Base-by-base conservation (phyloP, 2,797 vertebrate species). In the Eleutherodactylus coqui region DNA sequence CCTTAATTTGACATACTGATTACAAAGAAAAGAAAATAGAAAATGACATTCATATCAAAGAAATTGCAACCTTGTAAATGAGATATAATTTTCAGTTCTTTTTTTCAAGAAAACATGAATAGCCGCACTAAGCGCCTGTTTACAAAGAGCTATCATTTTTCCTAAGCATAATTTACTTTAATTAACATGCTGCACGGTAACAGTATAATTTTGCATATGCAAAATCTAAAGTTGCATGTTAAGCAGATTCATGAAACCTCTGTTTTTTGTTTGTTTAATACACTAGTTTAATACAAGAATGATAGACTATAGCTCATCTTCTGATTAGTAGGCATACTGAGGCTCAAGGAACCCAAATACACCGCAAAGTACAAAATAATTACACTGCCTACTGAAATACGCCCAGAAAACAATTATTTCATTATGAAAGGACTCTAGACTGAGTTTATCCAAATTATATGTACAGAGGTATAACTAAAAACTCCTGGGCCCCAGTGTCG, bases 51-150 rank as follows among this genome's bases (percentile, higher is more conserved):
- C 58, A 53, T 82, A 75, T 86, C 55, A 76, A 86, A 86, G 38
- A 86, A 86, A 86, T 86, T 38, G 49, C 64, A 77, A 17, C 62
- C 60, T 69, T 81, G 75, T 45, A 76, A 86, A 86, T 86, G 51
- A 82, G 67, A 58, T 70, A 62, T 82, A 58, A 86, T 86, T 86
- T 64, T 53, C 69, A 78, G 75, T 49, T 85, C 60, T 45, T 87
- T 79, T 86, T 82, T 51, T 69, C 24, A 62, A 70, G 43, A 83
- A 83, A 87, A 72, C 81, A 87, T 83, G 82, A 87, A 79, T 87
- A 73, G 51, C 62, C 75, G 84, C 62, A 51, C 75, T 84, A 60
- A 79, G 75, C 38, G 51, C 29, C 62, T 79, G 75, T 84, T 87
- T 87, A 77, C 81, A 75, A 83, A 64, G 55, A 83, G 64, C 60